Evolutionary conservation across 30 jellyfish, hydroid and myxozoan species (phyloP).

Genomic region (Aurelia coerulea): DNA sequence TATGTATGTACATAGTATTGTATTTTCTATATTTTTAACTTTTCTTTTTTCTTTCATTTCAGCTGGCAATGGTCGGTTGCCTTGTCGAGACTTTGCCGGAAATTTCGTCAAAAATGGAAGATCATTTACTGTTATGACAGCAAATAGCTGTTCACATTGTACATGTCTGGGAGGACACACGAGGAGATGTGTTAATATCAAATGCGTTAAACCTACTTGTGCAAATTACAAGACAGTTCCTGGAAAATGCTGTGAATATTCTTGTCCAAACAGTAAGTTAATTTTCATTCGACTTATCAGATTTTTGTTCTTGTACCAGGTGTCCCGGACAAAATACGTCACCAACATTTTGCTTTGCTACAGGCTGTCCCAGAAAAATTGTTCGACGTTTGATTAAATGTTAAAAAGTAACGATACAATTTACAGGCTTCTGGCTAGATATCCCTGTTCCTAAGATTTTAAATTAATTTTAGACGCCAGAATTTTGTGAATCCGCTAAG

Average conservation of each 20-base stretch:
- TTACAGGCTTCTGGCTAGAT: too few relatives aligned
- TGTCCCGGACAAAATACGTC: too few relatives aligned
- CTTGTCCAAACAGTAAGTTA: constrained; percentile 82
- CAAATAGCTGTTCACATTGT: constrained; percentile 81
- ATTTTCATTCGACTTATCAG: not conserved
- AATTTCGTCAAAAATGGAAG: constrained; percentile 69
- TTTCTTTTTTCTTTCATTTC: not conserved
- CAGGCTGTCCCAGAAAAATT: too few relatives aligned
- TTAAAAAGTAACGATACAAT: too few relatives aligned
- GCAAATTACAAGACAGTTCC: constrained; percentile 62
- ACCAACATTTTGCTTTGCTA: too few relatives aligned
- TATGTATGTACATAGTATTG: too few relatives aligned
- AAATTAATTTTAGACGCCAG: too few relatives aligned
- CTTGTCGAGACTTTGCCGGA: constrained; percentile 87
- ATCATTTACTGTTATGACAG: constrained; percentile 76
- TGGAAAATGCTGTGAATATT: constrained; percentile 94
- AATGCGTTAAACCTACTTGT: constrained; percentile 83
- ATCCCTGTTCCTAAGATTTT: too few relatives aligned
- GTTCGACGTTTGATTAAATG: too few relatives aligned
- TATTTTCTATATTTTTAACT: too few relatives aligned
- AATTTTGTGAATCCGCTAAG: too few relatives aligned
- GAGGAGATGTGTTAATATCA: constrained; percentile 68
- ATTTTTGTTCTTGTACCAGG: too few relatives aligned
- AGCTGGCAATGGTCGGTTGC: constrained; percentile 48
- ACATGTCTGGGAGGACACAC: constrained; percentile 75